phyloP scores from a whole-genome alignment of 2,888 invertebrate species.

The Tromatobia lineatoria region DNA sequence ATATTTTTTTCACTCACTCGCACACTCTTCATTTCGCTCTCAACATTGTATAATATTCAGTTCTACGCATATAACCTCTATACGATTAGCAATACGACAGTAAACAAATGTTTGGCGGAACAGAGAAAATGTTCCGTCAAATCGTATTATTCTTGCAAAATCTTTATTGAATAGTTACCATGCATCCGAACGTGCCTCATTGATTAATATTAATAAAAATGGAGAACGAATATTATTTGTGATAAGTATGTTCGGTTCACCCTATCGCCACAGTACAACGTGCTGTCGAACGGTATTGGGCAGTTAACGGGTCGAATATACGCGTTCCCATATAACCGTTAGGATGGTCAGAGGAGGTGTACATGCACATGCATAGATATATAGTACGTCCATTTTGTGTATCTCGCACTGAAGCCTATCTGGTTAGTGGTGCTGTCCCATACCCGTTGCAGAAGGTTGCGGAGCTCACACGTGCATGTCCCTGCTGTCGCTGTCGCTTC shows the following conservation, averaged over 20 bases:
- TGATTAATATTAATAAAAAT: background rate
- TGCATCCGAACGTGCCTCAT: too few species aligned
- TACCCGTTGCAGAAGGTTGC: slow-evolving; percentile 11
- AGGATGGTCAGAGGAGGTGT: slow-evolving; percentile 1
- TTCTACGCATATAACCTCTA: too few species aligned
- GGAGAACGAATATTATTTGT: background rate
- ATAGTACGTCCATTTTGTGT: background rate
- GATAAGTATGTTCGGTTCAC: slow-evolving; percentile 29
- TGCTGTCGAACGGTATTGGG: slow-evolving; percentile 12
- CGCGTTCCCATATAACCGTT: slow-evolving; percentile 25
- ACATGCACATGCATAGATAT: background rate
- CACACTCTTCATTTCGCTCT: too few species aligned
- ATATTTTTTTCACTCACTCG: too few species aligned
- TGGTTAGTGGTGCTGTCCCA: slow-evolving; percentile 3
- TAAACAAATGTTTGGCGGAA: too few species aligned
- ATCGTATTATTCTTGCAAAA: background rate
- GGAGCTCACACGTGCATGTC: slow-evolving; percentile 10
- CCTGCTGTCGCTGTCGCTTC: slow-evolving; percentile 53
- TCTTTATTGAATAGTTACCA: background rate
- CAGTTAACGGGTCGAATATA: slow-evolving; percentile 39
- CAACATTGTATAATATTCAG: too few species aligned
- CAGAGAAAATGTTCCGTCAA: too few species aligned
- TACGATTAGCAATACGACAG: too few species aligned
- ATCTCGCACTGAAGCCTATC: slow-evolving; percentile 5
- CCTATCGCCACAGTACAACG: slow-evolving; percentile 3